Evolutionary conservation across 2,888 invertebrate species (phyloP).

Genomic region (Cheilosia vernalis): DNA sequence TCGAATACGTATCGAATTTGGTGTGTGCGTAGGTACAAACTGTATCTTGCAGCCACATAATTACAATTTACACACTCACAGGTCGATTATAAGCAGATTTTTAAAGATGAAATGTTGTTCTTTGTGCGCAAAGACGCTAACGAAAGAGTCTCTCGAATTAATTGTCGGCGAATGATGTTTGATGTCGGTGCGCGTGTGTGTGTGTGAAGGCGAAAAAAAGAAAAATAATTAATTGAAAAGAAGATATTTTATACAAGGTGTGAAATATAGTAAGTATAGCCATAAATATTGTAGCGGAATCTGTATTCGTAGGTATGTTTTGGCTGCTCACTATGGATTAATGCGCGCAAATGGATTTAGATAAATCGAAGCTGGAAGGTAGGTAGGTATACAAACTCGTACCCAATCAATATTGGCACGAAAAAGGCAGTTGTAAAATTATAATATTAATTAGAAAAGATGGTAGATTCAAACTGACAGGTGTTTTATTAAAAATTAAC

Average conservation of each 20-base stretch:
- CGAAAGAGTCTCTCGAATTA: slow-evolving; percentile 26
- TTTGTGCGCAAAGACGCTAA: neutral
- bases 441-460: slow-evolving; percentile 56
- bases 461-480: slow-evolving; percentile 61
- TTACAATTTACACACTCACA: slow-evolving; percentile 65
- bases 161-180: slow-evolving; percentile 57
- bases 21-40: slow-evolving; percentile 26
- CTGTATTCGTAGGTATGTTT: slow-evolving; percentile 12
- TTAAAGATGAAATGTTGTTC: slow-evolving; percentile 42
- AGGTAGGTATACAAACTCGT: neutral
- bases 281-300: slow-evolving; percentile 35
- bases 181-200: slow-evolving; percentile 44
- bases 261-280: slow-evolving; percentile 67
- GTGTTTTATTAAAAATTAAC: slow-evolving; percentile 60
- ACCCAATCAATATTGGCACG: neutral
- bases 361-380: slow-evolving; percentile 24
- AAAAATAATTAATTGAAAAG: slow-evolving; percentile 58
- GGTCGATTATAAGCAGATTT: slow-evolving; percentile 68
- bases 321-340: slow-evolving; percentile 11
- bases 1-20: slow-evolving; percentile 39
- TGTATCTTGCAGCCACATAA: slow-evolving; percentile 54
- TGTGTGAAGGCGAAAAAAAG: slow-evolving; percentile 16
- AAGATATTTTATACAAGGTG: slow-evolving; percentile 73
- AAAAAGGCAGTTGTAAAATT: slow-evolving; percentile 39
- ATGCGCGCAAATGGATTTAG: slow-evolving; percentile 37